Evolutionary conservation across 2,797 vertebrate species (phyloP).

Genomic region (Serranus cabrilla): DNA sequence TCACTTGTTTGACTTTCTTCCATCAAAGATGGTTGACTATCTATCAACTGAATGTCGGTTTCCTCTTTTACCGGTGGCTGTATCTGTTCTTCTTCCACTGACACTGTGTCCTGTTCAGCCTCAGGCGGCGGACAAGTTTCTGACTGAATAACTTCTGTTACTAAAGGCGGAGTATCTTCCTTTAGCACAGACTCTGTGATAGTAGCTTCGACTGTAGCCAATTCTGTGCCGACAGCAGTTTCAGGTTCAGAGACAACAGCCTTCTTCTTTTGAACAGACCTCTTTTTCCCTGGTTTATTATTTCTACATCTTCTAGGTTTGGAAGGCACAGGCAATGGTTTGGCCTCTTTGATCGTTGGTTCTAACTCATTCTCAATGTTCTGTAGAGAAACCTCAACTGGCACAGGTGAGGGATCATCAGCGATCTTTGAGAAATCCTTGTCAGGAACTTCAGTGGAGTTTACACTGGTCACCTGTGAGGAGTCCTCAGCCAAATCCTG

Average conservation of each 20-base stretch:
- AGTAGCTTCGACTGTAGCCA: slow-evolving; percentile 51
- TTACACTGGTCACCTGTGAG: slow-evolving; percentile 30
- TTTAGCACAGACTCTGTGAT: slow-evolving; percentile 49
- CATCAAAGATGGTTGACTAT: slow-evolving; percentile 66
- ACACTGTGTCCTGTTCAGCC: slow-evolving; percentile 51
- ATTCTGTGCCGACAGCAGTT: slow-evolving; percentile 56
- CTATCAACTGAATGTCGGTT: slow-evolving; percentile 74
- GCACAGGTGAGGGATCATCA: slow-evolving; percentile 44
- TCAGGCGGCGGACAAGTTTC: slow-evolving; percentile 52
- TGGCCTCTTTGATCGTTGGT: slow-evolving; percentile 68
- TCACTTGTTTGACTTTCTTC: slow-evolving; percentile 66
- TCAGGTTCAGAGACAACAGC: slow-evolving; percentile 58
- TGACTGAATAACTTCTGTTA: slow-evolving; percentile 41
- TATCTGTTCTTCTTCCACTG: slow-evolving; percentile 63
- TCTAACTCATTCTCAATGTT: slow-evolving; percentile 65
- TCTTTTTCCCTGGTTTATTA: slow-evolving; percentile 73
- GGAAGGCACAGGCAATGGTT: slow-evolving; percentile 69
- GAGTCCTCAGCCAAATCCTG: slow-evolving; percentile 50
- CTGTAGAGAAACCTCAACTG: slow-evolving; percentile 54
- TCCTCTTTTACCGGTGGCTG: slow-evolving; percentile 76
- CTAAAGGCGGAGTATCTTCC: slow-evolving; percentile 52
- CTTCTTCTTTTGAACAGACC: slow-evolving; percentile 71
- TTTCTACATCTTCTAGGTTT: slow-evolving; percentile 77
- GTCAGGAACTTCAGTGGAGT: slow-evolving; percentile 49
- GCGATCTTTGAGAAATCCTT: slow-evolving; percentile 41